Evolutionary conservation across 2,888 invertebrate species (phyloP).

Genomic region (Malthinus flaveolus): DNA sequence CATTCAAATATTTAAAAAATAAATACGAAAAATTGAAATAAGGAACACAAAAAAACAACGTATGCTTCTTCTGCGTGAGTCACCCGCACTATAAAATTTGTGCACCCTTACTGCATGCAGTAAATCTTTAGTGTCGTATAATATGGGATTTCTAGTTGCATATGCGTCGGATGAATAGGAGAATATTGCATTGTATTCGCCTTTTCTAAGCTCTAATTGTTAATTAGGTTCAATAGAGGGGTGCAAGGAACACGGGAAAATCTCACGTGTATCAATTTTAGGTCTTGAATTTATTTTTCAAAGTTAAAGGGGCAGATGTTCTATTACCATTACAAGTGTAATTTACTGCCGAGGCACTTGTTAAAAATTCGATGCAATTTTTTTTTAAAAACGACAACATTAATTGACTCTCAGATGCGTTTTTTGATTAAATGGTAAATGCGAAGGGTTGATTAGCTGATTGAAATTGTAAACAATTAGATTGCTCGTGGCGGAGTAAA

Average conservation of each 20-base stretch:
- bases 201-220: constrained; percentile 14
- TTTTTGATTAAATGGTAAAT: too few relatives aligned
- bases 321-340: not conserved
- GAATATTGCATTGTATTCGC: constrained; percentile 17
- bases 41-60: constrained; percentile 9
- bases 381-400: too few relatives aligned
- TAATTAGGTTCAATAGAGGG: constrained; percentile 15
- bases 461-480: too few relatives aligned
- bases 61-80: constrained; percentile 23
- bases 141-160: constrained; percentile 19
- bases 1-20: constrained; percentile 1
- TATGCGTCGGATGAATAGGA: constrained; percentile 21
- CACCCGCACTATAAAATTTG: constrained; percentile 25
- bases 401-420: too few relatives aligned
- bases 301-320: not conserved
- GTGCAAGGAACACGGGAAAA: not conserved
- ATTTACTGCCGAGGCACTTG: too few relatives aligned
- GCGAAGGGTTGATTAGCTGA: too few relatives aligned
- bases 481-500: too few relatives aligned
- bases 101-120: constrained; percentile 22
- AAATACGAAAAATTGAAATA: not conserved
- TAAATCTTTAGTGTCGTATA: constrained; percentile 27
- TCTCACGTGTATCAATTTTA: not conserved
- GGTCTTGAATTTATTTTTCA: not conserved
- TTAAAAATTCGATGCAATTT: too few relatives aligned